A percentile compares a stretch with the other conserved stretches of the same genome.
These are phyloP conservation scores for Lithophane leautieri DNA, from an alignment of 2,888 invertebrate species.

Conservation along the genomic window DNA sequence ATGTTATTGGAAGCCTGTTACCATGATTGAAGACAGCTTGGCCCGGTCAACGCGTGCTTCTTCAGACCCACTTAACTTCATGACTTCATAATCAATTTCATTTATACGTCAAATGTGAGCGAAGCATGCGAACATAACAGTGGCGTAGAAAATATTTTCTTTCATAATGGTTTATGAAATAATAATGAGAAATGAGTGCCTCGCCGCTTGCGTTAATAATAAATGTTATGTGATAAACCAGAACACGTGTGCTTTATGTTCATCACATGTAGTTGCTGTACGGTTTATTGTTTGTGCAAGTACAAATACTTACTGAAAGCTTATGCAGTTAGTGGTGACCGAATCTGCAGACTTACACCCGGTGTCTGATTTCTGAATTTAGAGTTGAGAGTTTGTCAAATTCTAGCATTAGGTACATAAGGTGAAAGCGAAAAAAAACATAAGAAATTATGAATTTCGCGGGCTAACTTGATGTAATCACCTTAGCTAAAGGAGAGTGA, in stretches of 20 bases:
- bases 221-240: slow-evolving; percentile 18
- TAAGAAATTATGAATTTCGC: background rate
- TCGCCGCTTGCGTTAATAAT: slow-evolving; percentile 20
- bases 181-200: slow-evolving; percentile 37
- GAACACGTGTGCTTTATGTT: slow-evolving; percentile 26
- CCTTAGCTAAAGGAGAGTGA: background rate
- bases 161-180: slow-evolving; percentile 20
- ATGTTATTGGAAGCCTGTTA: slow-evolving; percentile 37
- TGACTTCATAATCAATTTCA: slow-evolving; percentile 51
- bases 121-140: slow-evolving; percentile 38
- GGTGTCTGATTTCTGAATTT: background rate
- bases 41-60: slow-evolving; percentile 17
- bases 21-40: slow-evolving; percentile 26
- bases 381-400: no score
- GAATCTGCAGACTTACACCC: background rate
- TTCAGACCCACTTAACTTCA: slow-evolving; percentile 35
- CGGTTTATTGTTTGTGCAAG: background rate
- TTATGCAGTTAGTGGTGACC: background rate
- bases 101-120: slow-evolving; percentile 43
- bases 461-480: background rate
- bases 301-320: background rate
- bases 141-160: slow-evolving; percentile 36
- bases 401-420: background rate
- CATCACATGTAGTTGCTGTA: slow-evolving; percentile 7
- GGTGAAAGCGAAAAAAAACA: background rate